Conservation (phyloP, 2,797 vertebrate genomes). For the Glossophaga mutica region DNA sequence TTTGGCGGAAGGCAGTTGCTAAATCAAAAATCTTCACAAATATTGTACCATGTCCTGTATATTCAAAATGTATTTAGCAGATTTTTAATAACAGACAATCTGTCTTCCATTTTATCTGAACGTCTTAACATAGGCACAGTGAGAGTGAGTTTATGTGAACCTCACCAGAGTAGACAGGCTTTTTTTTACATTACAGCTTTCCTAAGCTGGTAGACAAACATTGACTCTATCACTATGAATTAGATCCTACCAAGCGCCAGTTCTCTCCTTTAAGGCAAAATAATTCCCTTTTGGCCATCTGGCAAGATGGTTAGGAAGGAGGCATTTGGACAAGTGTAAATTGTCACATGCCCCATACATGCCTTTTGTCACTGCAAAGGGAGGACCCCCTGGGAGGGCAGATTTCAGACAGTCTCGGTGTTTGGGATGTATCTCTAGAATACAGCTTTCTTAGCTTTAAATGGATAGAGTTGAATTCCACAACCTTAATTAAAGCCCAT, state of each 20-base stretch:
- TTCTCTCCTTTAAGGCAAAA: background rate
- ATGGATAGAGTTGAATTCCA: background rate
- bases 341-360: background rate
- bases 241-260: background rate
- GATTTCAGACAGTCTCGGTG: background rate
- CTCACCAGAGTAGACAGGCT: background rate
- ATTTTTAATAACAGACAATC: background rate
- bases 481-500: background rate
- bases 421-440: background rate
- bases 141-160: background rate
- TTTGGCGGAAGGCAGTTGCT: constrained; percentile 5
- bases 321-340: background rate
- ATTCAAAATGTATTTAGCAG: constrained; percentile 19
- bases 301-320: background rate
- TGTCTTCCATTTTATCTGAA: background rate
- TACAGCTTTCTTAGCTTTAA: constrained; percentile 1
- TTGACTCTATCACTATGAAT: background rate
- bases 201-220: background rate
- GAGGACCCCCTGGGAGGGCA: background rate
- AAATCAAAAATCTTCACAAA: background rate
- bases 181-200: background rate
- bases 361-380: background rate
- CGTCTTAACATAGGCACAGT: background rate
- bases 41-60: background rate
- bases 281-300: background rate